Base-by-base conservation (phyloP, 1,140 invertebrate genomes). In the Brachionus manjavacas region DNA sequence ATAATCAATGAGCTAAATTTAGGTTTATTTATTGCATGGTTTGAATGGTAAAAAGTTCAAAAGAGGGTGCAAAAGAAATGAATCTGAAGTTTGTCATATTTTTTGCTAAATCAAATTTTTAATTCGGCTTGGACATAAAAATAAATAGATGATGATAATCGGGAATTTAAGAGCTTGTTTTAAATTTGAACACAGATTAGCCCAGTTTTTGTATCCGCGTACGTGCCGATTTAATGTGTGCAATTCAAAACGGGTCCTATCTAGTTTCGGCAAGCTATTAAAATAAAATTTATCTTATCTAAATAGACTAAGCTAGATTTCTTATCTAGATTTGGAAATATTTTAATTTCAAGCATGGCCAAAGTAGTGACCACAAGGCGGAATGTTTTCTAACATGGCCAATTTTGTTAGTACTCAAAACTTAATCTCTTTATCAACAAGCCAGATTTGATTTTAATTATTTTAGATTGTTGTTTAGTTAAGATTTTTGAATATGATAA, bases 161-260 rank as follows among this genome's bases (percentile, higher is more conserved):
- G 52, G 52, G 8, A 20, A 60, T 60, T 68, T 39, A 68, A 31
- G 31, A 4, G 25, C 25, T 39, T 31, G 31, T 31, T 35, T 35
- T 31, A 68, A 39, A 68, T 68, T 68, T 39, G n/a, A 68, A 31
- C 31, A 12, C 25, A 68, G 66, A 68, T 68, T 68, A 68, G 25
- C 66, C 66, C 66, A 64, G 23, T 68, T 35, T 68, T 25, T 68
- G 25, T 31, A 20, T 16, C 25, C 66, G 28, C 31, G 66, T 68
- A 68, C 66, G 66, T 68, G 66, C 66, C 52, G 52, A 60, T 60
- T 20, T 20, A 60, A 60, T 60, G 52, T 60, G 52, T 60, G 52
- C n/a, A 20, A 60, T n/a, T 46, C 14, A 46, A n/a, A 46, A n/a
- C 43, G 43, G 43, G 43, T 12, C 14, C 43, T 46, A 46, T 60